A percentile compares a stretch with the other conserved stretches of the same genome.
phyloP scores from a whole-genome alignment of 2,888 invertebrate genomes.

The Ichneumon xanthorius region DNA sequence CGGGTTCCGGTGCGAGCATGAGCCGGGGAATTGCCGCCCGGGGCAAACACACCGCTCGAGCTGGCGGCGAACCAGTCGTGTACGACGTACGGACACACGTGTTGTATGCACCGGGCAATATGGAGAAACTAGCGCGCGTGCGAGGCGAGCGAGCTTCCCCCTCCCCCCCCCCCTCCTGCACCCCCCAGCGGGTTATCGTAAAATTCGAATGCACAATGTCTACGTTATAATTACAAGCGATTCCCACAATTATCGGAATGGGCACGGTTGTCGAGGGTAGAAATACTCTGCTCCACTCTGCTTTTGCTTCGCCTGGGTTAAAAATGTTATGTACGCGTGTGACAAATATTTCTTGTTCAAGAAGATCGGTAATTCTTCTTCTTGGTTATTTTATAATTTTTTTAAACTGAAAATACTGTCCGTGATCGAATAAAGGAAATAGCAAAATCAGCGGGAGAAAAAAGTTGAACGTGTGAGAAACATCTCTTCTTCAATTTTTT shows the following conservation, averaged over 20 bases:
- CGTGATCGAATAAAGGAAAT: too few relatives aligned
- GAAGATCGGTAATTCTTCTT: too few relatives aligned
- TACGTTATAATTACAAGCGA: constrained; percentile 83
- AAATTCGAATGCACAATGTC: constrained; percentile 73
- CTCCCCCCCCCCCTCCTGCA: constrained; percentile 68
- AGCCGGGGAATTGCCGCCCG: constrained; percentile 82
- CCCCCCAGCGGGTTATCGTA: constrained; percentile 23
- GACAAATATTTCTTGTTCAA: too few relatives aligned
- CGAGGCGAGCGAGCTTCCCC: constrained; percentile 35
- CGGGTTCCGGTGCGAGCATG: constrained; percentile 84
- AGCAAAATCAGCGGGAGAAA: too few relatives aligned
- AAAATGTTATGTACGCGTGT: too few relatives aligned
- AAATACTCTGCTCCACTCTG: neutral
- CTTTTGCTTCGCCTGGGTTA: too few relatives aligned
- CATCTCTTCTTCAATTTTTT: too few relatives aligned
- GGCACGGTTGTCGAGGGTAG: constrained; percentile 13
- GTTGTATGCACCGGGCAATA: constrained; percentile 36
- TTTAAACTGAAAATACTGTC: too few relatives aligned
- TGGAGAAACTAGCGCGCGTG: constrained; percentile 46
- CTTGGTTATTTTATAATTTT: too few relatives aligned
- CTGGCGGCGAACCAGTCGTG: constrained; percentile 58
- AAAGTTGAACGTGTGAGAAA: too few relatives aligned
- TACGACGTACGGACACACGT: constrained; percentile 63
- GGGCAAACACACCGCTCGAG: constrained; percentile 72
- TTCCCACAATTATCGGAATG: constrained; percentile 78